Evolutionary conservation across 2,888 invertebrate species (phyloP), one percentile per base, ranked within the genome.

Genomic region (Drosophila antonietae): DNA sequence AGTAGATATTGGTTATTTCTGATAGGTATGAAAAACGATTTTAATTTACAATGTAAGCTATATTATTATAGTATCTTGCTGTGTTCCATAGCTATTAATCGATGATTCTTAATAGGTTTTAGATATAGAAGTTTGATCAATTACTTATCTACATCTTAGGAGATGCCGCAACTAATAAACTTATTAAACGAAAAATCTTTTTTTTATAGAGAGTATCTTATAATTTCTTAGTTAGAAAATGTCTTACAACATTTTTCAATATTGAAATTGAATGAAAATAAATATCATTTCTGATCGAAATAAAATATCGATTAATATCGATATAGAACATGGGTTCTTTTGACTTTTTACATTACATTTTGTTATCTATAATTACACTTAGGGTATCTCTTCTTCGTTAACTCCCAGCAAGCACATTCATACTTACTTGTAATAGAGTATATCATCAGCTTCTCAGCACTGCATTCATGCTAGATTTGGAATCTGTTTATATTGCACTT

Each of bases 401-500:
- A 15, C 28, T 15, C 23, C 23, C 3, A 7, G 1, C 41, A 41
- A 41, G n/a, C 6, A 6, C 44, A 20, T 14, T 47, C 7, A 2
- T 2, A 14, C 23, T 12, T 46, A 4, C 23, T 47, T 15, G n/a
- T 7, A 49, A 12, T 18, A 8, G 51, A 5, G 37, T 53, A 37
- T 20, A 15, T 23, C 15, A 15, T 23, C 9, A 53, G 20, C 18
- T 7, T 33, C 12, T 51, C 31, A 7, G 18, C 31, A n/a, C 5
- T 47, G 15, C n/a, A 52, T 43, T 67, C 46, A 6, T 43, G 52
- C 39, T 41, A 18, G 43, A 43, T 65, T 44, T 46, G 39, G 31
- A 18, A 49, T 46, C 23, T 73, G 46, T 67, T 56, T 63, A 51
- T 43, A 43, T 46, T 46, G 28, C 20, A 49, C 23, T 43, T 72